These are phyloP conservation scores for Eufriesea mexicana DNA, from an alignment of 1,140 invertebrate genomes.

Conservation along the genomic window DNA sequence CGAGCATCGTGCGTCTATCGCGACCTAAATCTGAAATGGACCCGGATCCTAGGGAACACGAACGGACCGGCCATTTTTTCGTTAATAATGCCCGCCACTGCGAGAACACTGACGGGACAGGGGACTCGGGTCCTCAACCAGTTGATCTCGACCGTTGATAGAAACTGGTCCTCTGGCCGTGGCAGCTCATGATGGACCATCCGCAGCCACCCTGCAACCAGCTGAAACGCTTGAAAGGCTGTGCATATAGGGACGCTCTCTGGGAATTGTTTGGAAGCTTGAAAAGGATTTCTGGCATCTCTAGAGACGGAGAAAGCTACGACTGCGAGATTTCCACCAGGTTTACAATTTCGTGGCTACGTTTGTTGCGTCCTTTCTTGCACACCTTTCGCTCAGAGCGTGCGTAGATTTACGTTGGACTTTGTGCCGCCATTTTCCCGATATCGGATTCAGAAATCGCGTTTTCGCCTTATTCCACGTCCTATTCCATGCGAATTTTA, in stretches of 20 bases:
- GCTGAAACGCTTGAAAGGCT: conserved; percentile 13
- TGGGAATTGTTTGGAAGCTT: conserved; percentile 1
- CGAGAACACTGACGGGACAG: not conserved
- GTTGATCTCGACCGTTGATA: conserved; percentile 14
- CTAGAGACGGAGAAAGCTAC: not conserved
- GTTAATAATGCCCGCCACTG: not conserved
- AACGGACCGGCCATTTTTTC: conserved; percentile 13
- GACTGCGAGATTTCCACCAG: not conserved
- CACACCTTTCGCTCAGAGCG: too few species aligned
- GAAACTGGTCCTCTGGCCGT: not conserved
- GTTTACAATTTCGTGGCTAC: not conserved
- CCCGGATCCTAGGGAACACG: conserved; percentile 16
- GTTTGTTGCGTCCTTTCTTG: too few species aligned
- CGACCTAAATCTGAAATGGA: conserved; percentile 64
- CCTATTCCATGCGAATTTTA: too few species aligned
- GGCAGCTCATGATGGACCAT: conserved; percentile 12
- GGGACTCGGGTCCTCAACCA: not conserved
- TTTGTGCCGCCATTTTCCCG: not conserved
- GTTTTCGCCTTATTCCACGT: too few species aligned
- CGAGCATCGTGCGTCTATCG: conserved; percentile 53
- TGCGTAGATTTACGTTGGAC: not conserved
- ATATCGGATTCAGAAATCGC: not conserved
- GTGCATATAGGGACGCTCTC: conserved; percentile 12
- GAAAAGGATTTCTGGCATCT: not conserved
- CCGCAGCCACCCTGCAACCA: not conserved